Evolutionary conservation across 1,140 invertebrate species (phyloP).

Genomic region (Drosophila rhopaloa): DNA sequence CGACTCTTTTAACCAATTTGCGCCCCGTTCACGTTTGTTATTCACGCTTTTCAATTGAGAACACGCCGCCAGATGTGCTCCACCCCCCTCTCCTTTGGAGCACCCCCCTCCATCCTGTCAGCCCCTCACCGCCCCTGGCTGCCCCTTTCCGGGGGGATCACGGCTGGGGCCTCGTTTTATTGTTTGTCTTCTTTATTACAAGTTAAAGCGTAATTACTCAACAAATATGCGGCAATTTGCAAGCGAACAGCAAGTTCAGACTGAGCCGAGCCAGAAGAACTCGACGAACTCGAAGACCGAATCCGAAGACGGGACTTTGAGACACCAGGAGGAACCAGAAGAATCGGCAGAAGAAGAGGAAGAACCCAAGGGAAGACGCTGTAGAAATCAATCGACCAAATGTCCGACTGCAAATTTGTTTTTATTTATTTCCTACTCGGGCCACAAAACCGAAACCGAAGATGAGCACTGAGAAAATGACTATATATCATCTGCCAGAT

Average conservation of each 20-base stretch:
- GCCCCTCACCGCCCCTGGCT: constrained; percentile 4
- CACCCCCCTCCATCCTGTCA: constrained; percentile 2
- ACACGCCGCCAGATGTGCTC: constrained; percentile 69
- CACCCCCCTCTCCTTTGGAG: not conserved
- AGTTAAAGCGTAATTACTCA: constrained; percentile 83
- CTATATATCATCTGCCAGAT: not conserved
- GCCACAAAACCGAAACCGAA: not conserved
- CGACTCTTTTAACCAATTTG: constrained; percentile 75
- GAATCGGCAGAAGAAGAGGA: constrained; percentile 11
- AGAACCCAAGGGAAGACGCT: constrained; percentile 10
- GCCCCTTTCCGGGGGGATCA: constrained; percentile 24
- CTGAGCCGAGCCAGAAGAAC: not conserved
- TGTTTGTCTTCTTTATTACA: constrained; percentile 83
- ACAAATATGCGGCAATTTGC: constrained; percentile 82
- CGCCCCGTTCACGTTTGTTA: constrained; percentile 79
- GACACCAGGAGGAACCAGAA: not conserved
- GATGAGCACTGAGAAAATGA: not conserved
- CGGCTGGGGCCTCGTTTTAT: constrained; percentile 72
- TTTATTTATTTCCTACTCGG: constrained; percentile 63
- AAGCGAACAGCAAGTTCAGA: constrained; percentile 47
- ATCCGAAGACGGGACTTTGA: not conserved
- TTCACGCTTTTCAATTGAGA: constrained; percentile 82
- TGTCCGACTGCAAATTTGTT: constrained; percentile 68
- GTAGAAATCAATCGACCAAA: constrained; percentile 76
- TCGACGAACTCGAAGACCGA: constrained; percentile 1